Conservation (phyloP, 2,888 invertebrate genomes). For the Drepana falcataria region DNA sequence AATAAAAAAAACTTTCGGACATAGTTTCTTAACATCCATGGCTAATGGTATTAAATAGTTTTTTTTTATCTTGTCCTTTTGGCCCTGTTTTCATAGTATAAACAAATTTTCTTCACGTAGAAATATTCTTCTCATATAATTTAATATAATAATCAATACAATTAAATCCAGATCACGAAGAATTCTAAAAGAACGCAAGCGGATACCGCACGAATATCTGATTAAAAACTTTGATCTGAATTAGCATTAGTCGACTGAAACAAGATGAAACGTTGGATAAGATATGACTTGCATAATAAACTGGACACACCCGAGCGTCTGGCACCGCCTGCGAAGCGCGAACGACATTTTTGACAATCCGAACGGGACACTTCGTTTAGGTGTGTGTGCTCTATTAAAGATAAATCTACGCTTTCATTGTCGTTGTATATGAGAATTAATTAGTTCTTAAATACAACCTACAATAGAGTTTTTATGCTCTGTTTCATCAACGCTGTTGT, state of each 20-base stretch:
- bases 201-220: not conserved
- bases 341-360: not conserved
- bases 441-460: not conserved
- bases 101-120: too few species aligned
- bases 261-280: not conserved
- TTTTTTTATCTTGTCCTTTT: too few species aligned
- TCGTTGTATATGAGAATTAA: not conserved
- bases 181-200: not conserved
- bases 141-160: too few species aligned
- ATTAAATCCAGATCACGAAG: not conserved
- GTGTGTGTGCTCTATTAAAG: not conserved
- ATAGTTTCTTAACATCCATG: too few species aligned
- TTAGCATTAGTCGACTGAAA: not conserved
- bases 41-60: too few species aligned
- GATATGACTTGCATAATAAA: not conserved
- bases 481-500: too few species aligned
- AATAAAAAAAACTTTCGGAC: too few species aligned
- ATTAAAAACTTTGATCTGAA: not conserved
- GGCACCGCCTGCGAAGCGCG: not conserved
- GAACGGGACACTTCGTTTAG: not conserved
- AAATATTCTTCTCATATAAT: not conserved
- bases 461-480: too few species aligned
- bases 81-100: too few species aligned
- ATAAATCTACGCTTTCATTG: not conserved
- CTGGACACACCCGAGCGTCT: not conserved